Conservation (phyloP, 2,797 vertebrate genomes). For the Sciaenops ocellatus region DNA sequence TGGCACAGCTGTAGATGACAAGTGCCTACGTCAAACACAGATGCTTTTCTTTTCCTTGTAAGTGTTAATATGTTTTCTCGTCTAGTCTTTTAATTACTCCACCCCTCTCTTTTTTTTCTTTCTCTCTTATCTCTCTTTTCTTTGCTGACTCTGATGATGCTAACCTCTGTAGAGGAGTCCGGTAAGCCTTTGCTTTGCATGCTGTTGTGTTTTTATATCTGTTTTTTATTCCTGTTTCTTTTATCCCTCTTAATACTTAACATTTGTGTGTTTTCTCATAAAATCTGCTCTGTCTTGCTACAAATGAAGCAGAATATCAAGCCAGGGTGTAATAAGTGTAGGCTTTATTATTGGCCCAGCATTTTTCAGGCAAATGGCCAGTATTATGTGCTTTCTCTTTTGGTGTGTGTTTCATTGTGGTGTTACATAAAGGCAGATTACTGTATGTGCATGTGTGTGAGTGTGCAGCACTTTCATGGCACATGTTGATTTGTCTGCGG, state of each 20-base stretch:
- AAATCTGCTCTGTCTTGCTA: slow-evolving; percentile 10
- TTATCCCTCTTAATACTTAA: background rate
- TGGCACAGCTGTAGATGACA: background rate
- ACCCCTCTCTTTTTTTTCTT: slow-evolving; percentile 34
- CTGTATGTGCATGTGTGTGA: slow-evolving; percentile 9
- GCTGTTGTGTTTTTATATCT: slow-evolving; percentile 25
- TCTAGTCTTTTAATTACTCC: slow-evolving; percentile 26
- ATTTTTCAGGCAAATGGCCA: background rate
- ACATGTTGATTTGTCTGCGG: slow-evolving; percentile 33
- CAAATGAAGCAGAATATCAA: background rate
- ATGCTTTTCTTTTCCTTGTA: slow-evolving; percentile 34
- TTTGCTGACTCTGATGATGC: slow-evolving; percentile 69
- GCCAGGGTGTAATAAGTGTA: background rate
- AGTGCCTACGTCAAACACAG: background rate
- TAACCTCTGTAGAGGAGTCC: slow-evolving; percentile 95
- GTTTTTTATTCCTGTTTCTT: background rate
- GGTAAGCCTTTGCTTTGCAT: slow-evolving; percentile 88
- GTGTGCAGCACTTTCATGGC: slow-evolving; percentile 18
- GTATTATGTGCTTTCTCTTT: background rate
- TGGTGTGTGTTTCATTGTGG: slow-evolving; percentile 12
- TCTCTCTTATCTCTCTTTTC: slow-evolving; percentile 44
- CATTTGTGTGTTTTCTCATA: background rate
- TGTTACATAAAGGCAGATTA: slow-evolving; percentile 3
- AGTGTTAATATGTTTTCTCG: background rate
- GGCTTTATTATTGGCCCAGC: background rate